Conservation (phyloP, 2,113 vertebrate species). For the Myrmophylax atrothorax region DNA sequence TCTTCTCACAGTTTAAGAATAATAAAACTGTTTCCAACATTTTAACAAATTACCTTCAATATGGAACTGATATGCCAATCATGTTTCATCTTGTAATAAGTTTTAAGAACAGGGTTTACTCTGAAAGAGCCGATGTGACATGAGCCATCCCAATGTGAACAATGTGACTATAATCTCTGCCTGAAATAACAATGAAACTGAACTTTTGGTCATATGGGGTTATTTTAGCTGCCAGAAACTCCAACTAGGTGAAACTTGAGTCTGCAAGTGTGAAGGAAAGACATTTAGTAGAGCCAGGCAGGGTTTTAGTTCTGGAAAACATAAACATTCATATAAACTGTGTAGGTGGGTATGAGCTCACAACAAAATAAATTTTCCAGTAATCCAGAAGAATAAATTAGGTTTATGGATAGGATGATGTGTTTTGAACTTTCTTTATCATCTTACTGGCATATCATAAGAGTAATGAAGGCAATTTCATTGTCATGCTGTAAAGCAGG, state of each 20-base stretch:
- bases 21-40: neutral
- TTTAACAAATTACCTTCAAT: neutral
- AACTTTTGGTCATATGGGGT: neutral
- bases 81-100: neutral
- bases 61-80: neutral
- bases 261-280: neutral
- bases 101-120: neutral
- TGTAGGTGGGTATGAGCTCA: accelerated
- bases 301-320: neutral
- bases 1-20: neutral
- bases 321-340: neutral
- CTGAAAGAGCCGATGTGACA: neutral
- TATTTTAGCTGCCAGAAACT: neutral
- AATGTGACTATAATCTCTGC: neutral
- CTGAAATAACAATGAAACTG: neutral
- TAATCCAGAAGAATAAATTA: neutral
- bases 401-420: neutral
- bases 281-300: neutral
- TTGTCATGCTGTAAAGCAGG: neutral
- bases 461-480: neutral
- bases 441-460: neutral
- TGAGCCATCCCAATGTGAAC: neutral
- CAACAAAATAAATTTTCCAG: neutral
- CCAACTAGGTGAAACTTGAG: neutral
- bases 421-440: neutral